A percentile compares a stretch with the other conserved stretches of the same genome.
Conservation (phyloP, 2,113 vertebrate genomes). For the Brachyhypopomus gauderio region DNA sequence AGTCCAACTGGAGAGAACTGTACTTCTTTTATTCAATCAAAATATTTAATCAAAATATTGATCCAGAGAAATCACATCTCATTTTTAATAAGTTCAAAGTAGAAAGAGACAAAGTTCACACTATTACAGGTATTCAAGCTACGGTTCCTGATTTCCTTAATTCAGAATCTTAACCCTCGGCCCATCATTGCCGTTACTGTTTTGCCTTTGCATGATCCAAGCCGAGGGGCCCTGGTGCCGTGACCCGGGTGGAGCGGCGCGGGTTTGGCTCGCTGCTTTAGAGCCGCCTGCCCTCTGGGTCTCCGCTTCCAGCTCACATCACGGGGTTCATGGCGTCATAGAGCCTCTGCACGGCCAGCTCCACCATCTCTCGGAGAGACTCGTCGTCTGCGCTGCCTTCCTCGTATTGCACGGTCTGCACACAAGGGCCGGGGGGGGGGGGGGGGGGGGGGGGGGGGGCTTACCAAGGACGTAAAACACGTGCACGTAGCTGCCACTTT, state of each 20-base stretch:
- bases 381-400: constrained; percentile 85
- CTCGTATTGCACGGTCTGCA: constrained; percentile 83
- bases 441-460: too few species aligned
- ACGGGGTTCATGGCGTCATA: constrained; percentile 85
- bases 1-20: neutral
- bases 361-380: constrained; percentile 87
- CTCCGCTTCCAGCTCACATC: constrained; percentile 63
- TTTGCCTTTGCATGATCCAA: too few species aligned
- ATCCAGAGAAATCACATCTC: constrained; percentile 25
- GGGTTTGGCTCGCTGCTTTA: neutral
- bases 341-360: constrained; percentile 86
- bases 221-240: neutral
- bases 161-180: neutral
- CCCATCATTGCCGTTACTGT: neutral
- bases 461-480: neutral
- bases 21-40: constrained; percentile 33
- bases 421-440: constrained; percentile 19
- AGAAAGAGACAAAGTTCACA: neutral
- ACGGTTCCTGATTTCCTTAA: neutral
- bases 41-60: neutral
- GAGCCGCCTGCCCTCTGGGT: neutral
- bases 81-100: constrained; percentile 1
- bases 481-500: too few species aligned
- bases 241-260: neutral
- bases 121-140: neutral